Evolutionary conservation across 1,140 invertebrate species (phyloP).

Genomic region (Heliconius melpomene): DNA sequence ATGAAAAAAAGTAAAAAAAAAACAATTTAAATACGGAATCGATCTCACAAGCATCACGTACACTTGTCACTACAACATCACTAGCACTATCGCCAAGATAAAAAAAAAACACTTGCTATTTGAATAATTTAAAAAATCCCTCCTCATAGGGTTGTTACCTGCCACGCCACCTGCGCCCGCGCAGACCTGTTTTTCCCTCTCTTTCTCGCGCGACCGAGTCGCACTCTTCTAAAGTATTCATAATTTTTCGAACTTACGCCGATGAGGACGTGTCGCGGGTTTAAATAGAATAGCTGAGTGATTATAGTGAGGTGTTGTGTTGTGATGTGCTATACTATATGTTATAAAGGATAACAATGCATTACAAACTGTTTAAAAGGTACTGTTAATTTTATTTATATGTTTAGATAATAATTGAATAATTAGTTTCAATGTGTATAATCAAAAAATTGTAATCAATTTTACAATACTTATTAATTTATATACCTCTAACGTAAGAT

Average conservation of each 20-base stretch:
- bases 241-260: constrained; percentile 60
- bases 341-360: constrained; percentile 56
- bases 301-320: constrained; percentile 43
- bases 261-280: constrained; percentile 48
- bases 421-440: neutral
- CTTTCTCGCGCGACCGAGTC: constrained; percentile 50
- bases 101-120: constrained; percentile 32
- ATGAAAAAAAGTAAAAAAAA: neutral
- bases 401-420: neutral
- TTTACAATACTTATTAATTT: neutral
- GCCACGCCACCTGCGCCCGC: constrained; percentile 51
- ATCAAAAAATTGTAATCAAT: neutral
- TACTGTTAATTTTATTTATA: constrained; percentile 45
- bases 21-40: neutral
- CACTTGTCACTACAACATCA: neutral
- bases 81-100: no score
- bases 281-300: constrained; percentile 36
- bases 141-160: constrained; percentile 38
- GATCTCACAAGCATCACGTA: neutral
- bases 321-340: constrained; percentile 42
- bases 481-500: neutral
- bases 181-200: constrained; percentile 48
- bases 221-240: constrained; percentile 43
- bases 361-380: constrained; percentile 75
- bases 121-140: constrained; percentile 32